phyloP scores from a whole-genome alignment of 1,140 invertebrate species.

The Vollenhovia emeryi region DNA sequence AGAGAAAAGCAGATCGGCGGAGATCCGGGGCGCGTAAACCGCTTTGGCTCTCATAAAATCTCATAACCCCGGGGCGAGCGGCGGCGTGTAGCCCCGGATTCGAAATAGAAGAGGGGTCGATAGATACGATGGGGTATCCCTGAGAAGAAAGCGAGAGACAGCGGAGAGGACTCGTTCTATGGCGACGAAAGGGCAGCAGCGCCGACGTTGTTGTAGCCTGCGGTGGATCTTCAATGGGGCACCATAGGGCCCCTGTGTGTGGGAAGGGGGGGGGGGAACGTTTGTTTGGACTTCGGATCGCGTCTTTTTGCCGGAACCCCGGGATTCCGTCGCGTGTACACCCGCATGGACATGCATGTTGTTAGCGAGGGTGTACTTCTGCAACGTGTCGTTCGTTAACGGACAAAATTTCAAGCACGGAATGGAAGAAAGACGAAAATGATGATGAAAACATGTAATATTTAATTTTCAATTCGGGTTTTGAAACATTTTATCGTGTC shows the following conservation, averaged over 20 bases:
- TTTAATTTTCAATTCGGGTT: background rate
- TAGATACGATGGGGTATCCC: conserved; percentile 63
- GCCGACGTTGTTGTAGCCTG: conserved; percentile 69
- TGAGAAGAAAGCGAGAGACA: conserved; percentile 35
- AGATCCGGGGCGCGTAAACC: conserved; percentile 77
- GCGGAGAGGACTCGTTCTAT: conserved; percentile 1
- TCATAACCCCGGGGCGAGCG: conserved; percentile 81
- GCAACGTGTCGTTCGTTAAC: background rate
- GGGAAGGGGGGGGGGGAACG: too few relatives aligned
- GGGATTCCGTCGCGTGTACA: conserved; percentile 41
- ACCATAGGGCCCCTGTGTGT: background rate
- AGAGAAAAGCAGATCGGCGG: conserved; percentile 44
- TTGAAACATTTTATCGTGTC: background rate
- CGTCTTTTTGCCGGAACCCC: conserved; percentile 56
- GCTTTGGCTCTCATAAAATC: conserved; percentile 85
- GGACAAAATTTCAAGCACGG: background rate
- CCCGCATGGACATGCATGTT: background rate
- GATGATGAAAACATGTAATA: background rate
- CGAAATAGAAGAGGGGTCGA: conserved; percentile 56
- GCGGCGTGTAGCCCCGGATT: conserved; percentile 36
- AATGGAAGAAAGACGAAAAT: background rate
- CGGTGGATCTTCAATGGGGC: conserved; percentile 80
- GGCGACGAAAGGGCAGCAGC: conserved; percentile 55
- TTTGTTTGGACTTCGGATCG: conserved; percentile 83
- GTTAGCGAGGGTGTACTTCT: background rate